These are phyloP conservation scores for Erebia aethiops DNA, from an alignment of 2,888 invertebrate genomes.

Conservation along the genomic window DNA sequence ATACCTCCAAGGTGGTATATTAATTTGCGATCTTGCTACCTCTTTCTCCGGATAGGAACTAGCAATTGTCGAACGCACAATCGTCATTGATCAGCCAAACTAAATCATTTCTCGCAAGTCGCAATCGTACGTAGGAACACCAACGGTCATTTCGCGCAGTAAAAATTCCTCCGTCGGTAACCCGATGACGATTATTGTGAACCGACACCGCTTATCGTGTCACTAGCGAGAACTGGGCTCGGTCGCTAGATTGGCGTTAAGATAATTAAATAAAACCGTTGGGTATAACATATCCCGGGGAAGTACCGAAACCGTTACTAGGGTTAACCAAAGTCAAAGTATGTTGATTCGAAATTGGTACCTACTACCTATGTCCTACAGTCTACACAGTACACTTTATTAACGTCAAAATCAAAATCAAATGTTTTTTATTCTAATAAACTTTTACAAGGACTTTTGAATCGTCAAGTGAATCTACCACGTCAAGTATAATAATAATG, in stretches of 20 bases:
- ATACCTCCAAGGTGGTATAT: no score
- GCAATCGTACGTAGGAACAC: constrained; percentile 22
- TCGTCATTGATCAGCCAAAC: no score
- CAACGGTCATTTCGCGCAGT: constrained; percentile 41
- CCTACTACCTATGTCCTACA: no score
- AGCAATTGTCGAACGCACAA: neutral
- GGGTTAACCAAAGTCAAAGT: no score
- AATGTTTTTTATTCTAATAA: no score
- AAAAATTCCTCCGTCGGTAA: constrained; percentile 59
- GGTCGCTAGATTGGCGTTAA: constrained; percentile 10
- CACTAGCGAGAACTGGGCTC: constrained; percentile 33
- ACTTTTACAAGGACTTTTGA: no score
- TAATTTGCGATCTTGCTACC: no score
- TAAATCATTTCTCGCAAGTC: constrained; percentile 21
- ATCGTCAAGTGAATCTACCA: no score
- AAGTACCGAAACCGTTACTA: neutral
- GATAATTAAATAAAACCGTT: neutral
- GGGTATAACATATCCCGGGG: neutral
- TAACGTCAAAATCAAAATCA: no score
- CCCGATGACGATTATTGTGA: constrained; percentile 42
- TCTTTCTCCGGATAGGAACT: neutral
- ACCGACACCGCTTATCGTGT: constrained; percentile 46
- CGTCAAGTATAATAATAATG: no score
- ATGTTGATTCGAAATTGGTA: no score
- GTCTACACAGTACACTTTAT: no score